phyloP scores from a whole-genome alignment of 2,888 invertebrate genomes.

The Pseudolycoriella hygida region DNA sequence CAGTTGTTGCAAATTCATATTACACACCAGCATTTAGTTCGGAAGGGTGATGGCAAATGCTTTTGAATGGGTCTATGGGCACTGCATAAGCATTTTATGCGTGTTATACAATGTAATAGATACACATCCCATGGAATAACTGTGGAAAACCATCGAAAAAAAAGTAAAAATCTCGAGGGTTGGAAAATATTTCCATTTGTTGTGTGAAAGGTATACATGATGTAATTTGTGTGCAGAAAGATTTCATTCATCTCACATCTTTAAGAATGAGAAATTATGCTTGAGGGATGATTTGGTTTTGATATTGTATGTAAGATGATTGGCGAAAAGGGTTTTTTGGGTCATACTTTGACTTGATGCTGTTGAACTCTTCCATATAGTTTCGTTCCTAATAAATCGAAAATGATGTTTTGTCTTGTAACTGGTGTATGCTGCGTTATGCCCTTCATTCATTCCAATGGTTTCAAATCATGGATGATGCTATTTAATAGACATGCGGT shows the following conservation, averaged over 20 bases:
- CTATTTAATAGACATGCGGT: too few relatives aligned
- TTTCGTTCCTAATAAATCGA: background rate
- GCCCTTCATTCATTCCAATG: too few relatives aligned
- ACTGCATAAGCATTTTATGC: background rate
- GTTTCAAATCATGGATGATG: too few relatives aligned
- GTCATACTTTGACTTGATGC: conserved; percentile 6
- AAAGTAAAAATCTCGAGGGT: background rate
- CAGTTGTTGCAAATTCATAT: background rate
- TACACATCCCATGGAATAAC: background rate
- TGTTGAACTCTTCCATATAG: conserved; percentile 6
- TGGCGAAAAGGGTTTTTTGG: background rate
- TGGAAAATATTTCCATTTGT: background rate
- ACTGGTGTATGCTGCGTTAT: too few relatives aligned
- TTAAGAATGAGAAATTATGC: conserved; percentile 1
- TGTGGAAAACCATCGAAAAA: background rate
- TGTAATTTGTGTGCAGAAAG: too few relatives aligned
- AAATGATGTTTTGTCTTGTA: too few relatives aligned
- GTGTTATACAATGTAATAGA: background rate
- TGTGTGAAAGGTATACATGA: background rate
- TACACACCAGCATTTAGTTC: background rate
- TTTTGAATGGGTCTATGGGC: background rate
- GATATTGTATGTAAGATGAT: background rate
- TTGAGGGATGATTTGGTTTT: background rate
- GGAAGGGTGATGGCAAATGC: background rate
- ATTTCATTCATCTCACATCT: too few relatives aligned